Evolutionary conservation across 2,113 vertebrate species (phyloP).

Genomic region (Eupsittula cactorum): DNA sequence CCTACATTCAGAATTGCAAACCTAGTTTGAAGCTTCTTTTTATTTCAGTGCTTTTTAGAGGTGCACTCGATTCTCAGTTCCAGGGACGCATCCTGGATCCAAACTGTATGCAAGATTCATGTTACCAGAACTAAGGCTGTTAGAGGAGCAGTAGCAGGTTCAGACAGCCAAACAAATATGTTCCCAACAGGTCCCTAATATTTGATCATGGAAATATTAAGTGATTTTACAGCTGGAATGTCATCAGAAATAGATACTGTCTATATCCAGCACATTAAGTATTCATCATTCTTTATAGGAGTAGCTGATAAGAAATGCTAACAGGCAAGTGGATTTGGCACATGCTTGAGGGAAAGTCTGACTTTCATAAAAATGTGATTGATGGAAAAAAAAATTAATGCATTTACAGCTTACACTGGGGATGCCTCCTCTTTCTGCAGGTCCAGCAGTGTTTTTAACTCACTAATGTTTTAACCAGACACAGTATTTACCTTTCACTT

Average conservation of each 20-base stretch:
- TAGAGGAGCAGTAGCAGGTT: neutral
- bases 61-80: neutral
- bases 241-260: slow-evolving; percentile 5
- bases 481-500: neutral
- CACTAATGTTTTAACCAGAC: neutral
- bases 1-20: neutral
- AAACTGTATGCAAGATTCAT: neutral
- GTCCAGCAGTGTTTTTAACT: neutral
- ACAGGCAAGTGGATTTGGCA: slow-evolving; percentile 2
- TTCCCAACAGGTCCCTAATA: neutral
- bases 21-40: neutral
- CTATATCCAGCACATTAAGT: slow-evolving; percentile 7
- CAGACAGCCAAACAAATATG: neutral
- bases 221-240: slow-evolving; percentile 47
- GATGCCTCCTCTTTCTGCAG: neutral
- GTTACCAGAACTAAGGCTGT: neutral
- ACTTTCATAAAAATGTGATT: neutral
- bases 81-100: neutral
- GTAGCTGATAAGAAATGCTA: slow-evolving; percentile 34
- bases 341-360: neutral
- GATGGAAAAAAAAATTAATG: neutral
- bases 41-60: neutral
- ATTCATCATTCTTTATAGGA: slow-evolving; percentile 15
- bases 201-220: slow-evolving; percentile 54
- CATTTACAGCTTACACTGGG: neutral